Base-by-base conservation (phyloP, 2,113 vertebrate species). In the Pantherophis guttatus region DNA sequence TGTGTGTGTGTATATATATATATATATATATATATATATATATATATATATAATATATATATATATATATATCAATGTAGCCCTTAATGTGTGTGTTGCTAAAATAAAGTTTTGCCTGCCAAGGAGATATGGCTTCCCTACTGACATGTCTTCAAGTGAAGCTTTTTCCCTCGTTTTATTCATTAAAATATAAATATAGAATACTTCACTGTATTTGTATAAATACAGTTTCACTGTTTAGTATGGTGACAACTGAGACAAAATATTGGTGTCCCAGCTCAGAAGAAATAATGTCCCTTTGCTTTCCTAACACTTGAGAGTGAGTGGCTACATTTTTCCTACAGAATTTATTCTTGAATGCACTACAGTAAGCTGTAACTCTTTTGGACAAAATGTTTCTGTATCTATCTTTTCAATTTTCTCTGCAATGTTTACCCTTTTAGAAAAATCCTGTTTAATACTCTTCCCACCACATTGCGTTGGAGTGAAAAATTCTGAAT, bases 401-500 rank as follows among this genome's bases (percentile, higher is more conserved):
- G 24, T 53, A 33, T 91, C 59, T 12, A 23, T n/a, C 86, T 70
- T 26, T 33, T 75, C 8, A 58, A 81, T 94, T 87, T 75, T 24
- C 17, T 55, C 90, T 23, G 54, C 23, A 50, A 86, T 55, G 90
- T 48, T 89, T 89, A 54, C 52, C n/a, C n/a, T 91, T n/a, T 52
- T 85, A 62, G 90, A 92, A 19, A 91, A 62, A 89, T 94, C 90
- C 33, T 65, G 55, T 89, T 59, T 89, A 91, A 91, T 89, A 54
- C 23, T n/a, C 70, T 54, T 52, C 50, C 87, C 86, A 39, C 55
- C 17, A n/a, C 50, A 81, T 92, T 62, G 55, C 48, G n/a, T n/a
- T 29, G 48, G 55, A 86, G 65, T 62, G 54, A 91, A 91, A 85
- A 93, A 54, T 91, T 86, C 48, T 58, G 88, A 89, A 92, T n/a